Evolutionary conservation across 2,113 vertebrate species (phyloP), one percentile per base, ranked within the genome.

Genomic region (Enhydra lutris): DNA sequence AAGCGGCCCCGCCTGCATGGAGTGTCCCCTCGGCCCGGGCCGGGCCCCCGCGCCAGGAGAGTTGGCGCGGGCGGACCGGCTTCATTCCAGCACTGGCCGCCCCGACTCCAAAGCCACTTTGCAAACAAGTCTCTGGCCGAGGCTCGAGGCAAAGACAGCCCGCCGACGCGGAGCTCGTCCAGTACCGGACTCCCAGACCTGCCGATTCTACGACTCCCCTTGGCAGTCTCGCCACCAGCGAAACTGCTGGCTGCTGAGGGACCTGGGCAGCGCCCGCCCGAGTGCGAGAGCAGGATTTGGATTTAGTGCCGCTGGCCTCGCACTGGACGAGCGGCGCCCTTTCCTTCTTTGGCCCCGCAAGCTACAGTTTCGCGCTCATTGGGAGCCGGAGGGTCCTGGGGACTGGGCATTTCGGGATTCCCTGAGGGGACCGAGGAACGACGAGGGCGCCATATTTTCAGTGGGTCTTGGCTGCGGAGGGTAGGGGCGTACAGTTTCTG

Each of bases 381-480:
- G 95, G 92, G 88, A 96, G 52, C 57, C 57, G 57, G 87, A 78
- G 45, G 79, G n/a, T 82, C 80, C 82, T 31, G 85, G 94, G 86
- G 47, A 23, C 85, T 3, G 67, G 83, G 86, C 90, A 23, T 90
- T 89, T 87, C 8, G 95, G 95, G 71, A 89, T 59, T 52, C 95
- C 89, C 92, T 8, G 92, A 90, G 80, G 92, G 83, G 65, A 90
- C 86, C 36, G 73, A 86, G 93, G 65, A 74, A 81, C 93, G 93
- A 89, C 96, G 89, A 97, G 98, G 97, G 98, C 98, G 97, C 97
- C 98, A 98, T 98, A 91, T 98, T 98, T 97, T 93, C 89, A 87
- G 97, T 92, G 97, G 97, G 95, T 95, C 84, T 90, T 24, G 83
- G 82, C 84, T 84, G 67, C 80, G 63, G 42, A 88, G 96, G 74